phyloP scores from a whole-genome alignment of 1,140 invertebrate genomes.

The honey bee (Apis mellifera) region DNA sequence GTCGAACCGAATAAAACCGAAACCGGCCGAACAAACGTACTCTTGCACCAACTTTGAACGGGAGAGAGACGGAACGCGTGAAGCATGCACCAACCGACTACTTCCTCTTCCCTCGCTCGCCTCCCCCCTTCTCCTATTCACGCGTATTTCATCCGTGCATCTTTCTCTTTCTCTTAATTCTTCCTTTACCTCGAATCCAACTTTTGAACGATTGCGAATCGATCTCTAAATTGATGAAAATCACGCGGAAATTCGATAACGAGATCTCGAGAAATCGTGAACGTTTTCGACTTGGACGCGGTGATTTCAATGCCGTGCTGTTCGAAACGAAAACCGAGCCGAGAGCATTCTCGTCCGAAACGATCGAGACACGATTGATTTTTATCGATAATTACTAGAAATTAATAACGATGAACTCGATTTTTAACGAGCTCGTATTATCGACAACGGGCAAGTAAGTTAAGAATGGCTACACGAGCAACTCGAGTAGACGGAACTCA shows the following conservation, averaged over 20 bases:
- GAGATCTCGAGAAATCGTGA: not conserved
- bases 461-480: slow-evolving; percentile 45
- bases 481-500: slow-evolving; percentile 50
- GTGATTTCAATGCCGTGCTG: no score
- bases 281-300: not conserved
- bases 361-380: no score
- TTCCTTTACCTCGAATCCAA: fast-evolving
- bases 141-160: not conserved
- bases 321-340: no score
- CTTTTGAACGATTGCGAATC: not conserved
- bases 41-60: not conserved
- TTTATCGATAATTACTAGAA: no score
- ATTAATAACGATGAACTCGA: not conserved
- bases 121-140: not conserved
- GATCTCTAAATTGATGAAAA: not conserved
- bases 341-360: no score
- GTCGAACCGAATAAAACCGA: slow-evolving; percentile 8
- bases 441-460: not conserved
- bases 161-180: not conserved
- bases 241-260: not conserved
- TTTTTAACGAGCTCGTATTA: not conserved
- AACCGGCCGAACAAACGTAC: slow-evolving; percentile 28
- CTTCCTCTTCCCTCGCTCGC: slow-evolving; percentile 32
- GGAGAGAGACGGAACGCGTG: not conserved
- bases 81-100: slow-evolving; percentile 16